Conservation (phyloP, 2,888 invertebrate genomes). For the Lobophora halterata region DNA sequence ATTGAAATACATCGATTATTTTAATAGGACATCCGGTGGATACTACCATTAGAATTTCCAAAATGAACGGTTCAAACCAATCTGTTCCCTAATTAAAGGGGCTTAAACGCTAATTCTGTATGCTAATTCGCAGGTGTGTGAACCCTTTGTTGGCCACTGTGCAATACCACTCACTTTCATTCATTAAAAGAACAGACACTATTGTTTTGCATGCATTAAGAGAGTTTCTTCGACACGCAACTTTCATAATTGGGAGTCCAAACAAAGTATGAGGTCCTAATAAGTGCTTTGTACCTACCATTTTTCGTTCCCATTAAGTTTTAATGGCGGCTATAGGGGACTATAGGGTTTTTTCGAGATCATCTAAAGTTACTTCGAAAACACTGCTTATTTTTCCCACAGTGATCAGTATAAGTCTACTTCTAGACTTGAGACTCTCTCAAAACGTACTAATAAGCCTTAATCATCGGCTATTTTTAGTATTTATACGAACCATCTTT, state of each 20-base stretch:
- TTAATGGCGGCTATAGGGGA: background rate
- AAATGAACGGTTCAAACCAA: conserved; percentile 31
- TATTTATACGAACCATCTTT: no score
- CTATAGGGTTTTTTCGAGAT: no score
- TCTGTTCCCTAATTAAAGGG: conserved; percentile 52
- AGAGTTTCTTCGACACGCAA: conserved; percentile 29
- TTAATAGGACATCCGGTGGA: conserved; percentile 74
- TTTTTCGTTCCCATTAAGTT: background rate
- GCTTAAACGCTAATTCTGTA: conserved; percentile 52
- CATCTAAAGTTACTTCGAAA: no score
- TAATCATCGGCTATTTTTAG: no score
- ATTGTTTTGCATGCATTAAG: conserved; percentile 37
- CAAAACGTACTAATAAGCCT: no score
- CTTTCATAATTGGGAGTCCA: conserved; percentile 27
- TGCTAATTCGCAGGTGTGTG: conserved; percentile 56
- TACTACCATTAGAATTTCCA: conserved; percentile 56
- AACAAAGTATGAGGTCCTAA: conserved; percentile 14
- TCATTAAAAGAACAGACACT: conserved; percentile 36
- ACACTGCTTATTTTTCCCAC: no score
- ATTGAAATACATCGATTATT: conserved; percentile 74
- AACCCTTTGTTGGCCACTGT: conserved; percentile 34
- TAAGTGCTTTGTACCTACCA: conserved; percentile 15
- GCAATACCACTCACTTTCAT: conserved; percentile 43
- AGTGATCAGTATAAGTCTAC: no score
- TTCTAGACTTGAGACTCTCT: no score